phyloP scores from a whole-genome alignment of 2,888 invertebrate species.

The Diplolepis rosae region DNA sequence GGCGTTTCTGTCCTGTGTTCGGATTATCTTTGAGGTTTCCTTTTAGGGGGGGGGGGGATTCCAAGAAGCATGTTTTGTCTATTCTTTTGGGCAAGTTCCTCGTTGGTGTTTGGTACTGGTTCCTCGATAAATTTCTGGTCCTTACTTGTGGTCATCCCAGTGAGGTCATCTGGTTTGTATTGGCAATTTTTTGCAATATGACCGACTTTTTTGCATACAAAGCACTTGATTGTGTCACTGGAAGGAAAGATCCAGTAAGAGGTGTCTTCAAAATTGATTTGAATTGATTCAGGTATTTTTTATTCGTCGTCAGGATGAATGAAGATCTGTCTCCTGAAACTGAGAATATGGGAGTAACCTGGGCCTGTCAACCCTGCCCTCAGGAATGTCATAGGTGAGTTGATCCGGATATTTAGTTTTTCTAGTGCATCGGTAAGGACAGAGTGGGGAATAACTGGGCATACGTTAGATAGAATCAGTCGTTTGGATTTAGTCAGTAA shows the following conservation, averaged over 20 bases:
- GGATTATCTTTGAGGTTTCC: background rate
- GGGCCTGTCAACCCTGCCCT: slow-evolving; percentile 48
- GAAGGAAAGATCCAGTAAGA: slow-evolving; percentile 45
- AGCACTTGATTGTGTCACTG: slow-evolving; percentile 36
- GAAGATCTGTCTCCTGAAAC: slow-evolving; percentile 47
- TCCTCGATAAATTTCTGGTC: background rate
- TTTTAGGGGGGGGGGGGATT: background rate
- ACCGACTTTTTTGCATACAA: slow-evolving; percentile 35
- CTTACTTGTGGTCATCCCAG: background rate
- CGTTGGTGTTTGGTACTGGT: background rate
- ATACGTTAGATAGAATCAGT: slow-evolving; percentile 54
- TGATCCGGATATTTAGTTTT: slow-evolving; percentile 40
- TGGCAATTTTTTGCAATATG: slow-evolving; percentile 26
- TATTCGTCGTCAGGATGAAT: slow-evolving; percentile 42
- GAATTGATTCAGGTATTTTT: slow-evolving; percentile 38
- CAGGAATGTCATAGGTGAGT: slow-evolving; percentile 51
- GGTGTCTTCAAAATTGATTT: slow-evolving; percentile 41
- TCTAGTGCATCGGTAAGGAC: slow-evolving; percentile 34
- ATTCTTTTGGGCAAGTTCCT: background rate
- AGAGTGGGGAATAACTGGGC: no score
- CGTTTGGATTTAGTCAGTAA: slow-evolving; percentile 28
- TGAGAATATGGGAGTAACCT: slow-evolving; percentile 50
- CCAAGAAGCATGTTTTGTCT: background rate
- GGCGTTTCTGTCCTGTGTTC: background rate
- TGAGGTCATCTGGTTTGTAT: background rate